Conservation (phyloP, 2,888 invertebrate species). For the Pterobdella sp. region DNA sequence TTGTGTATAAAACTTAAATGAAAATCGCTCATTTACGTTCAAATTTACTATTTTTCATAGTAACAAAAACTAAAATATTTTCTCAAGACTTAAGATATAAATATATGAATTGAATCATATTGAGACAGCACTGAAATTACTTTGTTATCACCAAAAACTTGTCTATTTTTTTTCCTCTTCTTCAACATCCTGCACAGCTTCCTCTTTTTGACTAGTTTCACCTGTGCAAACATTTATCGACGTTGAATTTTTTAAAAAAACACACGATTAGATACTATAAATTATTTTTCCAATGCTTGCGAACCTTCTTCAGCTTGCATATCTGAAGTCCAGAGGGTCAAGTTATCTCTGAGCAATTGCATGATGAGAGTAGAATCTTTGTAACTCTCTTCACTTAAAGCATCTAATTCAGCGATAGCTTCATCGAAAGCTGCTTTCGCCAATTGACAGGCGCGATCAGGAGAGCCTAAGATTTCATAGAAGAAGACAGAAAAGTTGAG, state of each 20-base stretch:
- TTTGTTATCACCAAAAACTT: too few relatives aligned
- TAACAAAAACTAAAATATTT: too few relatives aligned
- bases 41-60: too few relatives aligned
- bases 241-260: neutral
- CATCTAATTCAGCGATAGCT: constrained; percentile 95
- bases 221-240: neutral
- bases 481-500: constrained; percentile 94
- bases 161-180: constrained; percentile 26
- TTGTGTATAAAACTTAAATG: too few relatives aligned
- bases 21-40: too few relatives aligned
- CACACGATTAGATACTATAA: neutral
- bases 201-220: constrained; percentile 24
- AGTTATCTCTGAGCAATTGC: constrained; percentile 97
- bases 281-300: neutral
- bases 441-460: constrained; percentile 90
- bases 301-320: constrained; percentile 38
- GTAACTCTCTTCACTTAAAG: constrained; percentile 94
- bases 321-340: constrained; percentile 97
- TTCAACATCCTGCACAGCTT: constrained; percentile 29
- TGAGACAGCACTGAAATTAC: too few relatives aligned
- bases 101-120: too few relatives aligned
- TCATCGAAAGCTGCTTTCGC: constrained; percentile 94
- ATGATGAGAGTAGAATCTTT: constrained; percentile 94
- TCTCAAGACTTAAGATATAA: too few relatives aligned
- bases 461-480: constrained; percentile 96